Evolutionary conservation across 2,797 vertebrate species (phyloP).

Genomic region (Eupleurogrammus muticus): DNA sequence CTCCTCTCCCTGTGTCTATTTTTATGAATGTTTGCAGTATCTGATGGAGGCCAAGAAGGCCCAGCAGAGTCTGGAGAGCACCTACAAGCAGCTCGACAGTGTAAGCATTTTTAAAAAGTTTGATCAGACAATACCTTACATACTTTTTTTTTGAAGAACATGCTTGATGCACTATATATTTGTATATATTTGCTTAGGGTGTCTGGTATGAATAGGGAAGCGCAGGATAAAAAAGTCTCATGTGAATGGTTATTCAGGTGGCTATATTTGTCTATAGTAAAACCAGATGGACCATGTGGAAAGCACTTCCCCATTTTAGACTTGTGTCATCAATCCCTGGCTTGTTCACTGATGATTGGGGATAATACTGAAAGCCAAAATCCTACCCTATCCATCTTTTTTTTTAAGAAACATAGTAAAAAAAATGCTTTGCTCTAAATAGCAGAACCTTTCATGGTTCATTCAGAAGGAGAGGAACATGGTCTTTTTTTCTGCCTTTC

Average conservation of each 20-base stretch:
- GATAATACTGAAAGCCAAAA: neutral
- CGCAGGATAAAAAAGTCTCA: neutral
- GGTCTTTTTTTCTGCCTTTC: constrained; percentile 10
- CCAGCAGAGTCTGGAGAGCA: constrained; percentile 90
- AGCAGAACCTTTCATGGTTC: constrained; percentile 33
- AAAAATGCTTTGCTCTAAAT: constrained; percentile 38
- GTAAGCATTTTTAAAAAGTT: constrained; percentile 72
- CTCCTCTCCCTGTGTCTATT: constrained; percentile 58
- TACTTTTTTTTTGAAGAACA: neutral
- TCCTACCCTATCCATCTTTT: constrained; percentile 1
- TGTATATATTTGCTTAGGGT: neutral
- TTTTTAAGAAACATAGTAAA: constrained; percentile 21
- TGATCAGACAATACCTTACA: neutral
- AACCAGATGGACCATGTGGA: constrained; percentile 39
- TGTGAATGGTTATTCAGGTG: constrained; percentile 34
- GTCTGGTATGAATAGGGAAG: neutral
- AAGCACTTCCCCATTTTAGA: constrained; percentile 34
- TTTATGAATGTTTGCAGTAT: constrained; percentile 83
- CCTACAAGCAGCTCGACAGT: constrained; percentile 90
- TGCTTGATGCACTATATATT: constrained; percentile 3
- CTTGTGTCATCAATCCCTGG: constrained; percentile 16
- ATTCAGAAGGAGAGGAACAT: constrained; percentile 30
- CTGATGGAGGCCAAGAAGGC: constrained; percentile 90
- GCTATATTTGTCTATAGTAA: constrained; percentile 53
- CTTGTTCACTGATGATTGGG: constrained; percentile 19